phyloP scores from a whole-genome alignment of 1,140 invertebrate species.

The Asobara japonica region DNA sequence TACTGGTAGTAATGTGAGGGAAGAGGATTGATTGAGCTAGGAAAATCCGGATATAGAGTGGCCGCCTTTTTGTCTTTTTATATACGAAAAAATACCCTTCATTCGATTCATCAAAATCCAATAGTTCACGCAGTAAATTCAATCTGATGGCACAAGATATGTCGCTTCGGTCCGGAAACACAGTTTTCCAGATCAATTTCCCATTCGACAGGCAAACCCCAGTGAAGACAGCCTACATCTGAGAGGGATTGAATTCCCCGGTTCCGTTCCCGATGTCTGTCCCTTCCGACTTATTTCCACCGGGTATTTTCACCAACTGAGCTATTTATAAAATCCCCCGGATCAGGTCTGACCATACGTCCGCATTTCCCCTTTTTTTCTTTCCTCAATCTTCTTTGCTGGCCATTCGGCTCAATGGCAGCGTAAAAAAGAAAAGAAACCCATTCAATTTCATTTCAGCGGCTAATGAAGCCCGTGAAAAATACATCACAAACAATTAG shows the following conservation, averaged over 20 bases:
- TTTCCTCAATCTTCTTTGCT: neutral
- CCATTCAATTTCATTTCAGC: neutral
- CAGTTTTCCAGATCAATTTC: neutral
- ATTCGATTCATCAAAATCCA: neutral
- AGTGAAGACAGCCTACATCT: neutral
- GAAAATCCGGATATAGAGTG: neutral
- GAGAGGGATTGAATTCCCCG: neutral
- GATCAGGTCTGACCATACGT: neutral
- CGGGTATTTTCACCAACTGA: neutral
- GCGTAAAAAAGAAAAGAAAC: neutral
- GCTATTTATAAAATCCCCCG: neutral
- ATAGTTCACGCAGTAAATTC: neutral
- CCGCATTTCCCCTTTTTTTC: neutral
- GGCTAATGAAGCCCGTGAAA: neutral
- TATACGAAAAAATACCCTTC: neutral
- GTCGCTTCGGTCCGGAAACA: neutral
- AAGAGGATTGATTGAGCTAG: no score
- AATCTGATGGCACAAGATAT: neutral
- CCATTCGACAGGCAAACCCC: neutral
- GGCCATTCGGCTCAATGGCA: neutral
- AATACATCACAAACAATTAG: slow-evolving; percentile 1
- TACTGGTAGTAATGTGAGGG: no score
- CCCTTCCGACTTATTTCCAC: neutral
- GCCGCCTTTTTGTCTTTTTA: neutral
- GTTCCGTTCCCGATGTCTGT: neutral